Percentiles rank a stretch among this genome's conserved stretches.
These are phyloP conservation scores for Perizoma flavofasciatum DNA, from an alignment of 2,888 invertebrate genomes.

Conservation along the genomic window DNA sequence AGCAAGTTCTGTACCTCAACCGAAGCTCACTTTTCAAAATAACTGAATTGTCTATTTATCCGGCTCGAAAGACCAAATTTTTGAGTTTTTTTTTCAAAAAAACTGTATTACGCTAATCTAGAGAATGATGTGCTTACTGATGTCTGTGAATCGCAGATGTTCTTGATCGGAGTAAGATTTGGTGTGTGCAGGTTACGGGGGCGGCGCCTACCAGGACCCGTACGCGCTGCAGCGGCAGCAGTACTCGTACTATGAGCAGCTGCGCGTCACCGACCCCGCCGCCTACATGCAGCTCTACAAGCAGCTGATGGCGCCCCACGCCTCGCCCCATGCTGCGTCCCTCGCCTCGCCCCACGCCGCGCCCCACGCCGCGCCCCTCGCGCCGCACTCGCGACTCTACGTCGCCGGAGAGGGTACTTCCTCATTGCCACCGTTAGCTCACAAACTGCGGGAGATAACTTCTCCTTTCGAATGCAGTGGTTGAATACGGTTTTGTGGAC, in stretches of 20 bases:
- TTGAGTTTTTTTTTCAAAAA: no score
- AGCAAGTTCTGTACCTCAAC: no score
- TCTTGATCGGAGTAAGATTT: no score
- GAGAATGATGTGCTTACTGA: no score
- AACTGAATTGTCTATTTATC: no score
- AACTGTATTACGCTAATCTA: no score
- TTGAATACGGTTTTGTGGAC: no score
- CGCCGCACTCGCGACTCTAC: conserved; percentile 7
- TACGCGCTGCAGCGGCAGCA: conserved; percentile 85
- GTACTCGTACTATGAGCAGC: conserved; percentile 90
- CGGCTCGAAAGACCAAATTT: no score
- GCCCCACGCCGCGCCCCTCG: conserved; percentile 21
- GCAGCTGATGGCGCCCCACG: conserved; percentile 82
- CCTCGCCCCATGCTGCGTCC: background rate
- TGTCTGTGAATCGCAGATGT: no score
- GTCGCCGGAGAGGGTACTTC: conserved; percentile 45
- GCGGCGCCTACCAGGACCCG: conserved; percentile 68
- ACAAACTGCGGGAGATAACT: no score
- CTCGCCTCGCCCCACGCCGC: conserved; percentile 13
- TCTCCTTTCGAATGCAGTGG: no score
- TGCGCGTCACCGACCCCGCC: conserved; percentile 90
- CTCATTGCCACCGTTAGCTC: background rate
- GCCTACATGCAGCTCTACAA: conserved; percentile 91
- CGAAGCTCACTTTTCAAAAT: no score
- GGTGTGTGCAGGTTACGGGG: conserved; percentile 30